Evolutionary conservation across 2,888 invertebrate species (phyloP).

Genomic region (Diploptera punctata): DNA sequence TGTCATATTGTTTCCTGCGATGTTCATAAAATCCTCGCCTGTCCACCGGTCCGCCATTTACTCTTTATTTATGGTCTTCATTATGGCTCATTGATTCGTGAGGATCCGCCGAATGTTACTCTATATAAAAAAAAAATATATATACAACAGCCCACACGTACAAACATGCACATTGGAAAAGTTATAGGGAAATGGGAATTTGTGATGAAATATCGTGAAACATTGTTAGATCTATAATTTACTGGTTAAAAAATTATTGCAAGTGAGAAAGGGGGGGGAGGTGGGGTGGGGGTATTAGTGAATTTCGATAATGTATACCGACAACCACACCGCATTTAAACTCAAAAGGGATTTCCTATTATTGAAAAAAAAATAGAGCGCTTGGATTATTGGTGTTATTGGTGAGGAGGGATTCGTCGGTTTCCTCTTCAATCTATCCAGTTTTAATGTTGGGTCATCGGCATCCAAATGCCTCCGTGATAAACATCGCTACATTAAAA

Average conservation of each 20-base stretch:
- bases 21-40: conserved; percentile 51
- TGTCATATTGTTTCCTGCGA: conserved; percentile 52
- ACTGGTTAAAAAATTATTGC: conserved; percentile 36
- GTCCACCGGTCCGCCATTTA: conserved; percentile 48
- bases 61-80: conserved; percentile 55
- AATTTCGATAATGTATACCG: conserved; percentile 40
- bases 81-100: conserved; percentile 55
- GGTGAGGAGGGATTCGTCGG: neutral
- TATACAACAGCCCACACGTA: conserved; percentile 13
- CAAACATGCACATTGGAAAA: conserved; percentile 26
- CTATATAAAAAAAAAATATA: conserved; percentile 25
- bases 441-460: neutral
- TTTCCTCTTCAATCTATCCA: neutral
- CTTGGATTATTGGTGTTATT: neutral
- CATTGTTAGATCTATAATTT: conserved; percentile 40
- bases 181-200: conserved; percentile 44
- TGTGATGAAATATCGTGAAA: conserved; percentile 44
- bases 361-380: conserved; percentile 12
- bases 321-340: conserved; percentile 24
- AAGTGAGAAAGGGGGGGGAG: conserved; percentile 21
- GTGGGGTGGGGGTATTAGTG: conserved; percentile 36
- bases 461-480: too few species aligned
- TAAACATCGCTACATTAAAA: too few species aligned
- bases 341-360: conserved; percentile 30
- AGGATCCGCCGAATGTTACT: conserved; percentile 41